Base-by-base conservation (phyloP, 2,888 invertebrate species). In the Catocala sponsa region DNA sequence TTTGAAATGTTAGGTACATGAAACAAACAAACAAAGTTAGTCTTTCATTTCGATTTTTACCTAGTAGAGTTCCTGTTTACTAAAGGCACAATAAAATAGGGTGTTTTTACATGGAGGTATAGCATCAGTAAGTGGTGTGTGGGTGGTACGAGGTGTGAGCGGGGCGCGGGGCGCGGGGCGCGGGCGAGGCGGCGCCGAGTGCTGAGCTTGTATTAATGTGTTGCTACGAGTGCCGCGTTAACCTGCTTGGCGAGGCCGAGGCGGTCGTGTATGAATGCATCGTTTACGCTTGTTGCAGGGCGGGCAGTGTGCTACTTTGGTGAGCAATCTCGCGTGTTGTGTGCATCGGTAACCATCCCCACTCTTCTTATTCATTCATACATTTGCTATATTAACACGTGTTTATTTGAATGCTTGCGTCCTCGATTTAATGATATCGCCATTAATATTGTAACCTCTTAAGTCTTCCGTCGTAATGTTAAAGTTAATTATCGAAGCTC, bases 321-420 rank as follows among this genome's bases (percentile, higher is more conserved):
- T 97, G 97, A 97, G 97, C 97, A 97, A 97, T 97, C 96, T 96
- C 97, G 97, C 97, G 97, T 97, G 97, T 97, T 97, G 97, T 97
- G 97, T 97, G 97, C 97, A 97, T 97, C 97, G 97, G 97, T 97
- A 97, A 96, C 97, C 97, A 97, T 96, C 87, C 95, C 96, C 96
- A 97, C 96, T 96, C 96, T 96, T 95, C 94, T 95, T 95, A 95
- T 91, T 90, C 91, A 92, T 92, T 89, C 88, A 90, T 91, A 89
- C 90, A 79, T 84, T 68, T 83, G 94, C 94, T 92, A 82, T 87
- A 87, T 91, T 91, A 92, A 91, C 89, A 90, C 86, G 79, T 88
- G 84, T 88, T 86, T 80, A 78, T 87, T 86, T 88, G 76, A 85
- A 85, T 81, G 90, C 87, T 85, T 81, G 63, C 74, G 82, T 83